Evolutionary conservation across 2,113 vertebrate genomes (phyloP), one percentile per base, ranked within the genome.

Genomic region (Alexandromys fortis): DNA sequence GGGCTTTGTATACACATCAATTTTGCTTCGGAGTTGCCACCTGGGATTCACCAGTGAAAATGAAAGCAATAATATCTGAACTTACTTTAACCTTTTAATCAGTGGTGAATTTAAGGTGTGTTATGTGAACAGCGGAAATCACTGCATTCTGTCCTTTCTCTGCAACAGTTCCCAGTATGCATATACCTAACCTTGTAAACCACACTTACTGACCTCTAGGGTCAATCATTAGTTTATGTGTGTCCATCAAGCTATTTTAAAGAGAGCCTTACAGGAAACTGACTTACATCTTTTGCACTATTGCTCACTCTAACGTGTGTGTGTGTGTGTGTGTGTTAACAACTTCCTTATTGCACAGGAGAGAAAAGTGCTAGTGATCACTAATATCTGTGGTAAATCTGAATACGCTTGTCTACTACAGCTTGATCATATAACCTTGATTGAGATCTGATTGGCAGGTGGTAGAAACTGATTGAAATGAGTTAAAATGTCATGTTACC

Each of bases 1-100:
- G 87, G 86, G 55, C 52, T 98, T 97, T 98, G 45, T 91, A 42
- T 42, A 42, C 42, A 91, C 93, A 83, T 93, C 96, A 97, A 92
- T 89, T 97, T 96, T n/a, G 0, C 93, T 97, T 97, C 81, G 95
- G 96, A 95, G 8, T 95, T 95, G 95, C 75, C 88, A 89, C 47
- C 76, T 94, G 92, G 77, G 81, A 88, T 70, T 65, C 68, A 95
- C 95, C 73, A 89, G 92, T 96, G 81, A 42, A 97, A 95, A 82
- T 93, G 68, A 86, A 98, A 94, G 85, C 92, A 95, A 67, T 49
- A 14, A 93, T 91, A 72, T 63, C 83, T 86, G 94, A 97, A 91
- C 86, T 91, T 95, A 38, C 87, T 97, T 87, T 88, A 90, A 95
- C 61, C 82, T 38, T 96, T 97, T 77, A 93, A 97, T 97, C 81